Conservation (phyloP, 1,140 invertebrate genomes). For the Drosophila quadrilineata region DNA sequence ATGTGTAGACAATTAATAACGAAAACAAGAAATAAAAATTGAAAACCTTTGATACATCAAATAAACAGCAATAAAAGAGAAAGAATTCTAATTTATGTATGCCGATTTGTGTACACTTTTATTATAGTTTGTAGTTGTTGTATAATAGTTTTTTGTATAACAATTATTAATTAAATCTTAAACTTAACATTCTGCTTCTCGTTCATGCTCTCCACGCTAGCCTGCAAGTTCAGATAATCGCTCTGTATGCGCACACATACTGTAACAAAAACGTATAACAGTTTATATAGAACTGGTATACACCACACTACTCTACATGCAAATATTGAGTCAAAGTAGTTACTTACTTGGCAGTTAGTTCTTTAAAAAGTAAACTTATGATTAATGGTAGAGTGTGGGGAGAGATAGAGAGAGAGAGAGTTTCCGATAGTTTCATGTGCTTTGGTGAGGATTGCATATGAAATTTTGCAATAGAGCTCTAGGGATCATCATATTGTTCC, state of each 20-base stretch:
- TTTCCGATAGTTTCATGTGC: slow-evolving; percentile 56
- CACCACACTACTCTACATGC: not conserved
- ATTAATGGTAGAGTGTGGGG: not conserved
- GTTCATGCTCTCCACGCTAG: slow-evolving; percentile 65
- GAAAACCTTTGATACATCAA: slow-evolving; percentile 68
- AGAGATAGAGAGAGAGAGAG: not conserved
- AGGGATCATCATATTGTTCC: slow-evolving; percentile 80
- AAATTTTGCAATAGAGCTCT: slow-evolving; percentile 52
- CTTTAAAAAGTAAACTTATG: slow-evolving; percentile 8
- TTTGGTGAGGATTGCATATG: slow-evolving; percentile 20
- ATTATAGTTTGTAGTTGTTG: slow-evolving; percentile 9
- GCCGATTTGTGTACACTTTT: slow-evolving; percentile 20
- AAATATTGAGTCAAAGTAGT: slow-evolving; percentile 13
- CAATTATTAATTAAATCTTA: slow-evolving; percentile 55
- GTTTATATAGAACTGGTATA: not conserved
- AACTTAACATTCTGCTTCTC: slow-evolving; percentile 74
- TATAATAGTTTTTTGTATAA: slow-evolving; percentile 5
- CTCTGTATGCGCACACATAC: slow-evolving; percentile 68
- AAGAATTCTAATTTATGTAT: slow-evolving; percentile 10
- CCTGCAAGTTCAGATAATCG: slow-evolving; percentile 61
- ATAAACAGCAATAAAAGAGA: slow-evolving; percentile 60
- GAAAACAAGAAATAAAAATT: slow-evolving; percentile 38
- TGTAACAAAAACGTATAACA: slow-evolving; percentile 36
- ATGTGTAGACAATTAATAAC: slow-evolving; percentile 64
- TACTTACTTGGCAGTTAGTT: slow-evolving; percentile 63